phyloP scores from a whole-genome alignment of 1,140 invertebrate species.

The Drosophila lacteicornis region DNA sequence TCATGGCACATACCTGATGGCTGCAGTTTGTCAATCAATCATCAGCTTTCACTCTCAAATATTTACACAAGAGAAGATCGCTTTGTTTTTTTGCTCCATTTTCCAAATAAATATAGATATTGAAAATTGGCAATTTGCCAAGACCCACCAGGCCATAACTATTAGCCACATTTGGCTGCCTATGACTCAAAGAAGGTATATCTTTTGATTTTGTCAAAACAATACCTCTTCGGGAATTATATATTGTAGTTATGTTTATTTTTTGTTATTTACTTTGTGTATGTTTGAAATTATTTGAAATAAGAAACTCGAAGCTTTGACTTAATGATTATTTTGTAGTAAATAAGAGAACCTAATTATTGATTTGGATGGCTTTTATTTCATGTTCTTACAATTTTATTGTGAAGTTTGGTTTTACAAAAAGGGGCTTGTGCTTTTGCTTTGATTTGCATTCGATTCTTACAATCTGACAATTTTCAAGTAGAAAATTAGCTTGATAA shows the following conservation, averaged over 20 bases:
- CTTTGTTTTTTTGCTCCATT: conserved; percentile 5
- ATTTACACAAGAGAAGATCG: conserved; percentile 13
- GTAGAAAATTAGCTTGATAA: conserved; percentile 54
- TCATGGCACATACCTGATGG: conserved; percentile 70
- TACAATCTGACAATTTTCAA: conserved; percentile 37
- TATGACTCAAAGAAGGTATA: conserved; percentile 13
- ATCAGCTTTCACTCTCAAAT: conserved; percentile 27
- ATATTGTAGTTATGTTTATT: not conserved
- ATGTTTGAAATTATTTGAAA: conserved; percentile 51
- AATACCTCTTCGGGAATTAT: conserved; percentile 3
- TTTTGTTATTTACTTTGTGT: not conserved
- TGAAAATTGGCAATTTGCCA: conserved; percentile 24
- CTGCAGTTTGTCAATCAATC: conserved; percentile 84
- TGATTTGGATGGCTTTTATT: conserved; percentile 58
- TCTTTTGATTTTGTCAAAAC: not conserved
- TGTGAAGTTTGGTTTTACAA: conserved; percentile 61
- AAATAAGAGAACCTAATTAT: conserved; percentile 53
- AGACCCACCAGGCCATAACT: conserved; percentile 12
- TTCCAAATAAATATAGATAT: conserved; percentile 3
- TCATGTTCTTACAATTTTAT: conserved; percentile 67
- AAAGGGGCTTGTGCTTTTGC: conserved; percentile 24
- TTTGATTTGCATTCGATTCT: conserved; percentile 27
- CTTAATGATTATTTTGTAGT: conserved; percentile 18
- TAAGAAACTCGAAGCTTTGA: not conserved
- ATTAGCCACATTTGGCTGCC: conserved; percentile 7